These are phyloP conservation scores for Tupiocoris notatus DNA, from an alignment of 2,888 invertebrate species.

Conservation along the genomic window DNA sequence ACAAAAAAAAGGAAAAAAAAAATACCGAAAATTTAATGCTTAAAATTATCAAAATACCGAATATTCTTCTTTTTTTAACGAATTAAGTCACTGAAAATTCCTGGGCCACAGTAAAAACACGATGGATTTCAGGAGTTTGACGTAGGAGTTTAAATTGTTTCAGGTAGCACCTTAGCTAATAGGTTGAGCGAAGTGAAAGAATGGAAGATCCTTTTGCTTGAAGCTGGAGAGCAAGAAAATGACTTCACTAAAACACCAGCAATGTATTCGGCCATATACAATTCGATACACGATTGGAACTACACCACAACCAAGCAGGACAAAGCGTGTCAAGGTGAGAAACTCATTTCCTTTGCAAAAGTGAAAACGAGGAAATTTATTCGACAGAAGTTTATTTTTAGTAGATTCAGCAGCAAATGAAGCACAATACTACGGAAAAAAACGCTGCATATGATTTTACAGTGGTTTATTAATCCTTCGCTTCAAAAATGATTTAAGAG, in stretches of 20 bases:
- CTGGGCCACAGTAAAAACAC: too few species aligned
- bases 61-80: too few species aligned
- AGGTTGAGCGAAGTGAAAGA: constrained; percentile 27
- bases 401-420: too few species aligned
- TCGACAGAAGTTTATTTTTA: neutral
- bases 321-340: constrained; percentile 33
- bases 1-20: too few species aligned
- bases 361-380: neutral
- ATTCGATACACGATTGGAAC: constrained; percentile 25
- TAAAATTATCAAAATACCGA: neutral
- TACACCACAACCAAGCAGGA: constrained; percentile 38
- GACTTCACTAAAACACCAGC: constrained; percentile 27
- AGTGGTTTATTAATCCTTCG: too few species aligned
- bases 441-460: too few species aligned
- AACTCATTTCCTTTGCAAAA: neutral
- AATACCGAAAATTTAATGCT: neutral
- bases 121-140: neutral
- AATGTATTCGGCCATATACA: neutral
- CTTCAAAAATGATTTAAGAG: neutral
- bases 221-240: constrained; percentile 40
- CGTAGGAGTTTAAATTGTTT: too few species aligned
- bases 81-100: too few species aligned
- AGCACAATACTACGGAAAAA: too few species aligned
- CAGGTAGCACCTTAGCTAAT: constrained; percentile 37
- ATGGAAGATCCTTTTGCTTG: constrained; percentile 40